These are phyloP conservation scores for Chaetodon trifascialis DNA, from an alignment of 2,113 vertebrate species.

Conservation along the genomic window DNA sequence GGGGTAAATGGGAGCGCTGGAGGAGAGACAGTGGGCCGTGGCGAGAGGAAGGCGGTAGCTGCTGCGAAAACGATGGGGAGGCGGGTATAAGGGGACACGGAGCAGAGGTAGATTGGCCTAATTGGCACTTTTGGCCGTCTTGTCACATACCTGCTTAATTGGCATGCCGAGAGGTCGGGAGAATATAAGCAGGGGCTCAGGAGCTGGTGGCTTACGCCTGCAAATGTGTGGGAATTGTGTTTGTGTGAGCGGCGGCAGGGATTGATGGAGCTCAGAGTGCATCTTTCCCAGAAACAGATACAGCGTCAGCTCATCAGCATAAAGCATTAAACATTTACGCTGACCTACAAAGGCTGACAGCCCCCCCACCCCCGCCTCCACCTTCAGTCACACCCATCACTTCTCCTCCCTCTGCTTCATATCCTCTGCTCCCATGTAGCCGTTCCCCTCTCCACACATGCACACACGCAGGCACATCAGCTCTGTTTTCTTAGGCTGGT, in stretches of 20 bases:
- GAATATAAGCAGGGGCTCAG: constrained; percentile 59
- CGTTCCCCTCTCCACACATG: constrained; percentile 13
- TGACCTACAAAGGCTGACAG: constrained; percentile 82
- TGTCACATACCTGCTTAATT: constrained; percentile 83
- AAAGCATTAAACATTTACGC: constrained; percentile 86
- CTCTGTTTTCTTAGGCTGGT: constrained; percentile 61
- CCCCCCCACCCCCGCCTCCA: not conserved
- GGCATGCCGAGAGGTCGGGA: constrained; percentile 69
- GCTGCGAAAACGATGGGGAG: constrained; percentile 42
- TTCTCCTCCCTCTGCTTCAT: constrained; percentile 41
- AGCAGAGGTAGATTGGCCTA: constrained; percentile 75
- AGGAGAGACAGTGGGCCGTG: constrained; percentile 39
- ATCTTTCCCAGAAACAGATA: constrained; percentile 35
- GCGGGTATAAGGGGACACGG: constrained; percentile 34
- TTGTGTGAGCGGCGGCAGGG: constrained; percentile 20
- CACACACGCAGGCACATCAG: constrained; percentile 39
- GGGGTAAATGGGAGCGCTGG: constrained; percentile 46
- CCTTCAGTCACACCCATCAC: constrained; percentile 66
- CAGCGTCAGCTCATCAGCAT: constrained; percentile 74
- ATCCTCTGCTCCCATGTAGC: constrained; percentile 31
- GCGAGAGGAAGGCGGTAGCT: constrained; percentile 41
- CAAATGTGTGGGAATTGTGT: constrained; percentile 36
- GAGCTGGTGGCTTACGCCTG: constrained; percentile 35
- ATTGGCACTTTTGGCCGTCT: constrained; percentile 82
- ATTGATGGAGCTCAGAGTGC: constrained; percentile 30